Evolutionary conservation across 92 coral and sea anemone genomes (phyloP), one percentile per base, ranked within the genome.

Genomic region (Meandrina meandrites): DNA sequence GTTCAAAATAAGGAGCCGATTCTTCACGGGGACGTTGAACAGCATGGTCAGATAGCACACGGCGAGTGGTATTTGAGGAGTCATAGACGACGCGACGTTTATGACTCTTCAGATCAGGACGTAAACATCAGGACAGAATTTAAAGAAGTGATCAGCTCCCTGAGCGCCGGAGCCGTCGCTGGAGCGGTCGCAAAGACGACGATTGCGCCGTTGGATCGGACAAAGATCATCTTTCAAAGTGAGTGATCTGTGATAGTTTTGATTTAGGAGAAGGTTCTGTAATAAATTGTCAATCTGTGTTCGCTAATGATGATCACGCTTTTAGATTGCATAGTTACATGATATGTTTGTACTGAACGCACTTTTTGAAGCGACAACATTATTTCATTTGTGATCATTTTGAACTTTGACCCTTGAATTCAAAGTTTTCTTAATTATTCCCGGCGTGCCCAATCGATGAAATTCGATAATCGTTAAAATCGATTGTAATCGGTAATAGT

Each of bases 211-310:
- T 75, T 97, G 80, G 99, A 97, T 86, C 92, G 99, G 76, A 97
- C 99, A 21, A 97, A 97, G 85, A 97, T 97, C 77, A 97, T 97
- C 71, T 97, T 97, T 92, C 99, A 97, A 93, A 95, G 99, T 97
- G 84, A 93, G 99, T 89, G 30, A 73, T 34, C 22, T 56, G 30
- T 22, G 13, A 60, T 48, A 7, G 24, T 27, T 66, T 66, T 66
- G 71, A 66, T 66, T 54, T 22, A 54, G 22, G 6, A 2, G 45
- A 40, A 40, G 45, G 3, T 40, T 40, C 2, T 40, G 45, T 40
- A 40, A 6, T 40, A 40, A 40, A 40, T 40, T 2, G 45, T 40
- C 3, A 40, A 40, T 40, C 45, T 40, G 45, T 40, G 45, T 40
- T 40, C 45, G 6, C 45, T 40, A n/a, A n/a, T 6, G 45, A 40